Conservation (phyloP, 2,797 vertebrate genomes). For the Semaprochilodus insignis region DNA sequence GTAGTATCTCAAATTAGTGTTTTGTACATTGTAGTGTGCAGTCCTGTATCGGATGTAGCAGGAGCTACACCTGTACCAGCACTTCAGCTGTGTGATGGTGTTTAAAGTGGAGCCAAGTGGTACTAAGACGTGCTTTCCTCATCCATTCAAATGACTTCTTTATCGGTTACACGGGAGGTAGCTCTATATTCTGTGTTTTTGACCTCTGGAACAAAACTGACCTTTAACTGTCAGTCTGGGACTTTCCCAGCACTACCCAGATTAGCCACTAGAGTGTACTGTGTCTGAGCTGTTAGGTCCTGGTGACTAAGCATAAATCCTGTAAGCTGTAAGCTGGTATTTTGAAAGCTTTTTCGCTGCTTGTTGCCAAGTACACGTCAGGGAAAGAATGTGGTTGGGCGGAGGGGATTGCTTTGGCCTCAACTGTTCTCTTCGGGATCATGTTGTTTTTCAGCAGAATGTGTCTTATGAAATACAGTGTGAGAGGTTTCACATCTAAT, state of each 20-base stretch:
- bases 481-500: slow-evolving; percentile 22
- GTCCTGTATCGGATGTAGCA: not conserved
- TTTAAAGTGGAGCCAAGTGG: not conserved
- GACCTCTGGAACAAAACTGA: slow-evolving; percentile 2
- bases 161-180: not conserved
- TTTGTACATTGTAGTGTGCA: not conserved
- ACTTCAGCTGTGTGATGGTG: too few relatives aligned
- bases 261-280: slow-evolving; percentile 52
- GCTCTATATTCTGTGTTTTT: not conserved
- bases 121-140: too few relatives aligned
- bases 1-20: too few relatives aligned
- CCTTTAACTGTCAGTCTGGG: slow-evolving; percentile 10
- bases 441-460: slow-evolving; percentile 6
- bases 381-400: slow-evolving; percentile 40
- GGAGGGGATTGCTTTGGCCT: slow-evolving; percentile 30
- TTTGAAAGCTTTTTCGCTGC: slow-evolving; percentile 18
- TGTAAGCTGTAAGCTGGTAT: slow-evolving; percentile 42
- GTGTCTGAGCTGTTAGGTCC: not conserved
- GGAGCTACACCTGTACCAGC: not conserved
- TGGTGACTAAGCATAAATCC: slow-evolving; percentile 47
- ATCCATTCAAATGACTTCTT: not conserved
- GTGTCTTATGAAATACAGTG: slow-evolving; percentile 5
- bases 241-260: slow-evolving; percentile 1
- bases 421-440: slow-evolving; percentile 1
- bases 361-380: slow-evolving; percentile 17